Evolutionary conservation across 2,797 vertebrate species (phyloP).

Genomic region (Ptychobarbus kaznakovi): DNA sequence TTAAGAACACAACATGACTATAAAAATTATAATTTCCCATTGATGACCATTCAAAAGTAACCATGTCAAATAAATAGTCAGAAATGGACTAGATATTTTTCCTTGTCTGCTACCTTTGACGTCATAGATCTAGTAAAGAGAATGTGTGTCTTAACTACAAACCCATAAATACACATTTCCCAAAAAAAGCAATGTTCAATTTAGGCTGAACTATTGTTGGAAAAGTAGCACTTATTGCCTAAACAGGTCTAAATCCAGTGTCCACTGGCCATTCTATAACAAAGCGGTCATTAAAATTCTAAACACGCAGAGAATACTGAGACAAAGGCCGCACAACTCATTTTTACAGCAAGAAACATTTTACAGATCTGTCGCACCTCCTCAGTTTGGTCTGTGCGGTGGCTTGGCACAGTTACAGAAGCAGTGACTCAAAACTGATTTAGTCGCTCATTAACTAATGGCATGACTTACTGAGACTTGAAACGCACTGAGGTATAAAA

Average conservation of each 20-base stretch:
- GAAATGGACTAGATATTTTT: not conserved
- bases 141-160: not conserved
- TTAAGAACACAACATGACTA: not conserved
- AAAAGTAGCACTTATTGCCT: slow-evolving; percentile 8
- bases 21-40: not conserved
- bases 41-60: not conserved
- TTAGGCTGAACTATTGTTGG: not conserved
- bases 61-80: not conserved
- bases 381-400: not conserved
- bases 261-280: slow-evolving; percentile 26
- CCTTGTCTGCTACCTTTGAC: not conserved
- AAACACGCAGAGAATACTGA: slow-evolving; percentile 8
- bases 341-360: not conserved
- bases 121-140: not conserved
- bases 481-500: slow-evolving; percentile 20
- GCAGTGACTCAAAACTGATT: slow-evolving; percentile 38
- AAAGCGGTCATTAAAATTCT: slow-evolving; percentile 22
- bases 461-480: slow-evolving; percentile 6
- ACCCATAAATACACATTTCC: not conserved
- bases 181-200: slow-evolving; percentile 2
- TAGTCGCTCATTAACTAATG: slow-evolving; percentile 46
- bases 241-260: not conserved
- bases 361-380: slow-evolving; percentile 12
- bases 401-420: slow-evolving; percentile 19
- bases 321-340: slow-evolving; percentile 20